Percentiles rank a stretch among this genome's conserved stretches.
phyloP scores from a whole-genome alignment of 2,888 invertebrate species.

The Campopleginae sp. region DNA sequence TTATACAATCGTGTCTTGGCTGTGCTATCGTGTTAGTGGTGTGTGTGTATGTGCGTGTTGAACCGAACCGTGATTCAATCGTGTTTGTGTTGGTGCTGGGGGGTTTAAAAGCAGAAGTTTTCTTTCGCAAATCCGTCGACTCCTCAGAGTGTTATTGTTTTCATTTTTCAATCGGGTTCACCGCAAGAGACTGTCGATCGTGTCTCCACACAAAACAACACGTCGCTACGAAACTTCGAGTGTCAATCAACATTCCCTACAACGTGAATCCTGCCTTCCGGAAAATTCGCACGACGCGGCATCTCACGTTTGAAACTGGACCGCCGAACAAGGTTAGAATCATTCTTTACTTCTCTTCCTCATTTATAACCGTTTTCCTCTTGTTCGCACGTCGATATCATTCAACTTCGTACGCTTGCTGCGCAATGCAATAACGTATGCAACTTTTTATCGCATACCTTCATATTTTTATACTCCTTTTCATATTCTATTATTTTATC shows the following conservation, averaged over 20 bases:
- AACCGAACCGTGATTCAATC: background rate
- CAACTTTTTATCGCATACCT: constrained; percentile 4
- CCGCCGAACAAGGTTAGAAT: constrained; percentile 80
- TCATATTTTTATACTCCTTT: background rate
- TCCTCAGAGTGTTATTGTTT: constrained; percentile 24
- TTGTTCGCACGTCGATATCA: background rate
- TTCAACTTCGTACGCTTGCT: background rate
- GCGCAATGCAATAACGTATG: constrained; percentile 17
- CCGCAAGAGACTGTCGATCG: background rate
- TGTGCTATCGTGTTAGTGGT: background rate
- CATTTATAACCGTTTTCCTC: constrained; percentile 29
- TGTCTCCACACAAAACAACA: background rate
- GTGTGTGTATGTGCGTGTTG: constrained; percentile 13
- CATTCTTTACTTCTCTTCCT: constrained; percentile 41
- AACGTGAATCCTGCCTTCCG: constrained; percentile 36
- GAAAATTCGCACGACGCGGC: constrained; percentile 72
- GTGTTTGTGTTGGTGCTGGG: constrained; percentile 22
- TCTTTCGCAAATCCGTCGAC: constrained; percentile 10
- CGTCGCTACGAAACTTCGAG: background rate
- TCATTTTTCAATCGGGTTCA: constrained; percentile 1
- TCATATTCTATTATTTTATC: background rate
- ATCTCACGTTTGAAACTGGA: constrained; percentile 80
- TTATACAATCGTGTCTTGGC: constrained; percentile 18
- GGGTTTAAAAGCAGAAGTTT: constrained; percentile 13
- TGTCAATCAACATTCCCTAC: constrained; percentile 29